Evolutionary conservation across 1,140 invertebrate genomes (phyloP).

Genomic region (Papilio aristodemus): DNA sequence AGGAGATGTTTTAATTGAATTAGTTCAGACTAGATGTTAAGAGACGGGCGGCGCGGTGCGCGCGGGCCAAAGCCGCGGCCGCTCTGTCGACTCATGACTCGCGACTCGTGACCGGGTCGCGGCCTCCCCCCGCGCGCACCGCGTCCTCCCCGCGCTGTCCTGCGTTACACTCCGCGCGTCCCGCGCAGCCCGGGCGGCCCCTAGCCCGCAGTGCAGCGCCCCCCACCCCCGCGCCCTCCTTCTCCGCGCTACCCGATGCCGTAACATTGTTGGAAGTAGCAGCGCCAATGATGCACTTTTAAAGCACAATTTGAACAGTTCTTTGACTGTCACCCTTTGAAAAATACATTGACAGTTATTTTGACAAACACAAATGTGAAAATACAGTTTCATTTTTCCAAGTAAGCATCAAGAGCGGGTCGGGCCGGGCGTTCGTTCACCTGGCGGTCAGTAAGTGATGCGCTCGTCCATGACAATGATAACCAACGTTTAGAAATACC

Average conservation of each 20-base stretch:
- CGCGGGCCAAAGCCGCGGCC: constrained; percentile 70
- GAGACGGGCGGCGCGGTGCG: constrained; percentile 58
- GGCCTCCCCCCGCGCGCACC: constrained; percentile 45
- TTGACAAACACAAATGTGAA: neutral
- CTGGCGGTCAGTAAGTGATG: neutral
- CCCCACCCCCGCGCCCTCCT: constrained; percentile 39
- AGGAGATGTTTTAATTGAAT: constrained; percentile 23
- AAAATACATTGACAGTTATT: neutral
- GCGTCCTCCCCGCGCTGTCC: constrained; percentile 32
- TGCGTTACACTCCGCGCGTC: constrained; percentile 36
- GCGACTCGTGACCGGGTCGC: constrained; percentile 73
- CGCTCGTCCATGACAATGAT: constrained; percentile 12
- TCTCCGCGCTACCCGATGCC: constrained; percentile 59
- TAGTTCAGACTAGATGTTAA: constrained; percentile 32
- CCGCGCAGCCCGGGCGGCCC: constrained; percentile 42
- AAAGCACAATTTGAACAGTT: constrained; percentile 30
- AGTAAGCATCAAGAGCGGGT: neutral
- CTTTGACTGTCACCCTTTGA: neutral
- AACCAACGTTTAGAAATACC: neutral
- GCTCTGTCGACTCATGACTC: constrained; percentile 65
- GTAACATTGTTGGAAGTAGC: constrained; percentile 74
- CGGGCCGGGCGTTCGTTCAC: neutral
- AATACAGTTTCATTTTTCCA: constrained; percentile 4
- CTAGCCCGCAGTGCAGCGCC: constrained; percentile 71
- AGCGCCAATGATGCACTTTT: constrained; percentile 70